Evolutionary conservation across 1,140 invertebrate genomes (phyloP), one percentile per base, ranked within the genome.

Genomic region (Choristoneura fumiferana): DNA sequence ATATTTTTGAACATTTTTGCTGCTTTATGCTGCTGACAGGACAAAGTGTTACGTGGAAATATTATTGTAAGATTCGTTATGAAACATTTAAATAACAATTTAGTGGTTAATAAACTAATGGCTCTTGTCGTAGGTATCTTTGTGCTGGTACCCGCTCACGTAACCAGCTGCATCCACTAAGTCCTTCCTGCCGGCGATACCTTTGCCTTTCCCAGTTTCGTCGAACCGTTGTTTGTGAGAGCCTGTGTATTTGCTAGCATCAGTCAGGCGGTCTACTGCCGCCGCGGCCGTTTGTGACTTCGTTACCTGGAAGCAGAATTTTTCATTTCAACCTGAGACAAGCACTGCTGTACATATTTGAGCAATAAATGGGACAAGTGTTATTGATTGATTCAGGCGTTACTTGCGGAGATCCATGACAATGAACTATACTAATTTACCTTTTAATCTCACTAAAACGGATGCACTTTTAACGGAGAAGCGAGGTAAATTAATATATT

Each of bases 221-320:
- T 97, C 96, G 76, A 97, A 98, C 29, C 97, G 92, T 66, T 97
- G 94, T 76, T 95, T 97, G 81, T 97, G 96, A 0, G 96, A 96
- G 5, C 96, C 97, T 0, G 96, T 98, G 87, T 97, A 98, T 80
- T 96, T 97, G 58, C 93, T 94, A 3, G 95, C 93, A 76, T 98
- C 96, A 6, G 98, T 99, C 63, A 99, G 78, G 55, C 97, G 91
- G 58, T 96, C 95, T 1, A 98, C 95, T 3, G 96, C 92, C 2
- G 93, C 93, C 0, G 93, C 93, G 4, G 93, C 92, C 14, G 94
- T 78, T 33, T 76, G 75, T 0, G 85, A 94, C 61, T 94, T 93
- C 18, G 90, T 89, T 83, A 94, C 82, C 89, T 92, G 72, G 9
- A 78, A 81, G 40, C 12, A 29, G 22, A 38, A 3, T 3, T 2